These are phyloP conservation scores for Chauna torquata DNA, from an alignment of 2,113 vertebrate species.

Conservation along the genomic window DNA sequence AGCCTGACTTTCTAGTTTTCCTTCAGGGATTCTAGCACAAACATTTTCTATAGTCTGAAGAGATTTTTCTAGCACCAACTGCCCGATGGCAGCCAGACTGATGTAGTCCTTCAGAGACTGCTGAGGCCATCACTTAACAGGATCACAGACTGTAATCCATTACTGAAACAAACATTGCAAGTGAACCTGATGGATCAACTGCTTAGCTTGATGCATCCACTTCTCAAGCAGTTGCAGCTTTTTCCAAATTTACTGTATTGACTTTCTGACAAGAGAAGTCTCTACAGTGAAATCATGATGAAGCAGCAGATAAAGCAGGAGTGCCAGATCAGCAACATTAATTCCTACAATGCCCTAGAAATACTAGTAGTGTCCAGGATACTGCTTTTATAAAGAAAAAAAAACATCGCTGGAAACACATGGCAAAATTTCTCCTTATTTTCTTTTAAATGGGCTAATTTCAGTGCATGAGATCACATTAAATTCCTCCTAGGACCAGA, in stretches of 20 bases:
- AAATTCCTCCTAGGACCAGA: neutral
- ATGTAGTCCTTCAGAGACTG: neutral
- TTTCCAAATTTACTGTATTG: conserved; percentile 43
- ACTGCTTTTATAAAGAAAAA: neutral
- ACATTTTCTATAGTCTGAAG: neutral
- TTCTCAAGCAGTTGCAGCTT: conserved; percentile 28
- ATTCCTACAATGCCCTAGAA: neutral
- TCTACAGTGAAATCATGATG: conserved; percentile 40
- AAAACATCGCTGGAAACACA: neutral
- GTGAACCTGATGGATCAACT: conserved; percentile 44
- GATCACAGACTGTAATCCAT: neutral
- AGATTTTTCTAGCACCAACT: neutral
- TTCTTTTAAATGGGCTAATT: neutral
- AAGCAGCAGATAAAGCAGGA: conserved; percentile 42
- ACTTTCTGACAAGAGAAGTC: conserved; percentile 40
- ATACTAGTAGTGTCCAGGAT: neutral
- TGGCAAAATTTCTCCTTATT: neutral
- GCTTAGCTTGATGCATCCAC: conserved; percentile 14
- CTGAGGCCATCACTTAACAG: neutral
- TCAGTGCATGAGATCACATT: neutral
- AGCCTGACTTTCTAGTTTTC: neutral
- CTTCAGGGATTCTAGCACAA: neutral
- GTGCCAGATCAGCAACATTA: neutral
- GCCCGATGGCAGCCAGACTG: neutral
- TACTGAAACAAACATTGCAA: conserved; percentile 39